These are phyloP conservation scores for Chrysemys picta DNA, from an alignment of 2,113 vertebrate species.

Conservation along the genomic window DNA sequence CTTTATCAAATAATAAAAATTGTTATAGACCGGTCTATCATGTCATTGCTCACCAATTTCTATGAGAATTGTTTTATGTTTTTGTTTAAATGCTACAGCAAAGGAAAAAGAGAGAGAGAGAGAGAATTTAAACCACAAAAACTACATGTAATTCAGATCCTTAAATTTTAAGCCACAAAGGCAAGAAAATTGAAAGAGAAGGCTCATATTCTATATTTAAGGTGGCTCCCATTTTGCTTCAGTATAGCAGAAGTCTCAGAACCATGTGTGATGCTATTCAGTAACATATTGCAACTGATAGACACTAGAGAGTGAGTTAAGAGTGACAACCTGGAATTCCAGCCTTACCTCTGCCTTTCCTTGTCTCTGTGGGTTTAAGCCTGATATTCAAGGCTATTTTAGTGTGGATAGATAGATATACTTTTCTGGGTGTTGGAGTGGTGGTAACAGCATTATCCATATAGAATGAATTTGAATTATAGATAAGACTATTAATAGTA, in stretches of 20 bases:
- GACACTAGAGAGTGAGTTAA: neutral
- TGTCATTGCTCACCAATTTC: conserved; percentile 65
- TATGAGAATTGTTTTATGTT: conserved; percentile 63
- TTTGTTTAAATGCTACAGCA: conserved; percentile 63
- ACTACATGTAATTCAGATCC: conserved; percentile 37
- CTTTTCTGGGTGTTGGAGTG: neutral
- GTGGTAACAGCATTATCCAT: neutral
- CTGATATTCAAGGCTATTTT: neutral
- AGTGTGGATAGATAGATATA: neutral
- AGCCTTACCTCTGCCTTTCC: neutral
- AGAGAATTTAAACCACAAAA: conserved; percentile 45
- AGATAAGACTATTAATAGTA: conserved; percentile 15
- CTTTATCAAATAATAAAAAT: conserved; percentile 81
- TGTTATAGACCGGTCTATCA: conserved; percentile 79
- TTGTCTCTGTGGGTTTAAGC: neutral
- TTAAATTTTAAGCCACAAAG: conserved; percentile 39
- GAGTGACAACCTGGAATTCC: neutral
- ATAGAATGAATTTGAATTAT: conserved; percentile 49
- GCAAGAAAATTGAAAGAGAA: neutral
- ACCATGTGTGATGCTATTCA: fast-evolving
- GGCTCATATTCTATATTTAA: neutral
- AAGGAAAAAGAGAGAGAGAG: conserved; percentile 20
- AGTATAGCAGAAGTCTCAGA: neutral
- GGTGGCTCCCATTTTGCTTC: neutral
- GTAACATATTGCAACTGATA: neutral